Conservation (phyloP, 2,888 invertebrate genomes). For the Andrena marginata region DNA sequence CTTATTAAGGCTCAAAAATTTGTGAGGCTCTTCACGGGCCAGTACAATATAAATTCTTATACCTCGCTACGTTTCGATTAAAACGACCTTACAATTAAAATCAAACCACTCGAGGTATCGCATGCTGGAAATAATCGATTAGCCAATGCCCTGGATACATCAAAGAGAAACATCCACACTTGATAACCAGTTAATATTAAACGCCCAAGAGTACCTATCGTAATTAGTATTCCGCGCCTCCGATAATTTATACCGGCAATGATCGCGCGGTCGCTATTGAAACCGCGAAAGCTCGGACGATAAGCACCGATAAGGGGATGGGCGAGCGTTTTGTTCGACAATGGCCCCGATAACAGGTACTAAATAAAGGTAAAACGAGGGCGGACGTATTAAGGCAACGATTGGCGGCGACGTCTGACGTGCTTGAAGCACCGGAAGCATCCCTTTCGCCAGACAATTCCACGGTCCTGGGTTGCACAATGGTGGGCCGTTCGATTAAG, state of each 20-base stretch:
- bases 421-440: constrained; percentile 55
- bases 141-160: background rate
- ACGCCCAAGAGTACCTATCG: background rate
- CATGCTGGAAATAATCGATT: background rate
- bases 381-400: constrained; percentile 44
- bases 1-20: background rate
- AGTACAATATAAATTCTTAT: no score
- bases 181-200: background rate
- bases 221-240: background rate
- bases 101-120: no score
- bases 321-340: constrained; percentile 26
- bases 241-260: background rate
- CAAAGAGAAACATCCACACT: background rate
- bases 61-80: no score
- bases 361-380: constrained; percentile 53
- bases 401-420: constrained; percentile 64
- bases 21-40: background rate
- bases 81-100: no score
- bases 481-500: constrained; percentile 69
- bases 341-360: constrained; percentile 16
- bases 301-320: constrained; percentile 9
- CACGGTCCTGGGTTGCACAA: constrained; percentile 51
- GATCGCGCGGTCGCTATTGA: background rate
- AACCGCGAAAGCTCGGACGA: background rate
- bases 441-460: constrained; percentile 59